These are phyloP conservation scores for Sylvietta virens DNA, from an alignment of 2,113 vertebrate genomes.

Conservation along the genomic window DNA sequence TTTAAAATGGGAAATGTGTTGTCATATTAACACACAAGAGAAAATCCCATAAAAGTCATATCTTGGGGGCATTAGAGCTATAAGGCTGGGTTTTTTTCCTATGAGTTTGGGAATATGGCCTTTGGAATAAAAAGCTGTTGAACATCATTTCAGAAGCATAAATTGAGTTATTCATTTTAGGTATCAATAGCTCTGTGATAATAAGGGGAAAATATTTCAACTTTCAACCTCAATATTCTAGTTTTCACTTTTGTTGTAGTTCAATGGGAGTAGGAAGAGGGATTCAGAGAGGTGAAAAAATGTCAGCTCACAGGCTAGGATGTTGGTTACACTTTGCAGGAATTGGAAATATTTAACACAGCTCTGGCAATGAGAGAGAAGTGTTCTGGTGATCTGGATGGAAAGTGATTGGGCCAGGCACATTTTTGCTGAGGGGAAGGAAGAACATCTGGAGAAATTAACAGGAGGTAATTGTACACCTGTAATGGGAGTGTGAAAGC, in stretches of 20 bases:
- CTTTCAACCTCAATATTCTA: neutral
- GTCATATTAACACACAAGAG: neutral
- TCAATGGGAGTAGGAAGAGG: neutral
- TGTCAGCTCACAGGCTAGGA: neutral
- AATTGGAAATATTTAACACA: neutral
- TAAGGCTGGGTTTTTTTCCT: accelerated
- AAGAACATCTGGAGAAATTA: neutral
- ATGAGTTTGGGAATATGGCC: neutral
- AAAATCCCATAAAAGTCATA: neutral
- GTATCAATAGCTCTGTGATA: neutral
- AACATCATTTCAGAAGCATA: neutral
- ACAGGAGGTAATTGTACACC: neutral
- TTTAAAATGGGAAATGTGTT: neutral
- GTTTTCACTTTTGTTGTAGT: neutral
- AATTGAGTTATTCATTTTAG: neutral
- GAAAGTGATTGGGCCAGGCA: neutral
- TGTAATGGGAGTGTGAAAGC: neutral
- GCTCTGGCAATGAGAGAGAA: neutral
- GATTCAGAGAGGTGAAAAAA: neutral
- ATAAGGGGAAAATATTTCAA: neutral
- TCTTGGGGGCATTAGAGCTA: neutral
- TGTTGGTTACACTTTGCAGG: neutral
- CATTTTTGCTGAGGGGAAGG: neutral
- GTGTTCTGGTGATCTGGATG: neutral
- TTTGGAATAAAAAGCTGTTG: neutral